Evolutionary conservation across 2,113 vertebrate species (phyloP).

Genomic region (Chaenocephalus aceratus): DNA sequence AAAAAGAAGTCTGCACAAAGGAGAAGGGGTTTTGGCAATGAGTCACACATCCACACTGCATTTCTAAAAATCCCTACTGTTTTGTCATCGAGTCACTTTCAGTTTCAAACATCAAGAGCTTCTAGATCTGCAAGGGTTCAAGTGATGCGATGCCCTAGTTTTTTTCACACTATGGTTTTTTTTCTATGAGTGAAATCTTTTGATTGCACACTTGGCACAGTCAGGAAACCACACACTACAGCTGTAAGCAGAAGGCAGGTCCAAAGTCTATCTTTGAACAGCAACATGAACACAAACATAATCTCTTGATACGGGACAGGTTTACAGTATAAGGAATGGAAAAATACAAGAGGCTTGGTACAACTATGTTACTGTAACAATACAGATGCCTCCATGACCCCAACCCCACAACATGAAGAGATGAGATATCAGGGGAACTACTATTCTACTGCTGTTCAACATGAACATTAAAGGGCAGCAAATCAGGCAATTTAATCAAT

Average conservation of each 20-base stretch:
- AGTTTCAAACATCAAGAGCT: neutral
- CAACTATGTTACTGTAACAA: neutral
- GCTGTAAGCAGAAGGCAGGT: neutral
- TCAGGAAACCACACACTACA: conserved; percentile 57
- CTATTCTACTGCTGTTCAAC: no score
- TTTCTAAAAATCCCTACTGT: neutral
- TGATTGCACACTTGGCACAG: conserved; percentile 41
- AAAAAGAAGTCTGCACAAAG: conserved; percentile 38
- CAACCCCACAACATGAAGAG: neutral
- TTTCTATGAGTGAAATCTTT: conserved; percentile 29
- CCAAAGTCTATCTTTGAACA: conserved; percentile 3
- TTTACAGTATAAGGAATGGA: neutral
- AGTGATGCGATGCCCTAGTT: neutral
- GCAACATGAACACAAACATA: neutral
- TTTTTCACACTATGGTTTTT: neutral
- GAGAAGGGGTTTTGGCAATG: conserved; percentile 10
- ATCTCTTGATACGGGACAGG: no score
- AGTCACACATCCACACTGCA: conserved; percentile 33
- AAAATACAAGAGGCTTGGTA: neutral
- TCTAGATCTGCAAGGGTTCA: neutral
- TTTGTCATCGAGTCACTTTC: neutral
- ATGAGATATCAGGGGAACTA: neutral
- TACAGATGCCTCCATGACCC: neutral
- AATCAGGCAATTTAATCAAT: neutral
- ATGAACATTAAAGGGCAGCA: neutral